Evolutionary conservation across 2,888 invertebrate species (phyloP), one percentile per base, ranked within the genome.

Genomic region (Odiellus spinosus): DNA sequence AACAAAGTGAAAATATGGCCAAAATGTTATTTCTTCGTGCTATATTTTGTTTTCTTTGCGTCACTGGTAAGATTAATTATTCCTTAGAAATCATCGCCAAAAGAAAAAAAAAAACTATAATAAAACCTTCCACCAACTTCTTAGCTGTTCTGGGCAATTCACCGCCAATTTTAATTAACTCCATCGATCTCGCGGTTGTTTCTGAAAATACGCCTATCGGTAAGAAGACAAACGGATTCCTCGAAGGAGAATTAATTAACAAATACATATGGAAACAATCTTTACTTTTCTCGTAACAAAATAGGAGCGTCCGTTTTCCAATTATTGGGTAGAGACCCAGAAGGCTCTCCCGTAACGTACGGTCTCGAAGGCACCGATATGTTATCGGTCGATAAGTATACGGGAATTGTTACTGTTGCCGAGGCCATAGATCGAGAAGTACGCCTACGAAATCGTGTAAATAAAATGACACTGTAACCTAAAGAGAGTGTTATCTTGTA

Each of bases 191-290:
- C 60, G 67, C 78, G 56, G 75, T 81, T 5, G 67, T 90, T 14
- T 75, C 78, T 4, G 88, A 90, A 69, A 78, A 76, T 60, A 82
- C 80, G 8, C 74, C 79, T 2, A 78, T 86, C 4, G 86, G 86
- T 1, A 46, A 46, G 50, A 46, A 15, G 8, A n/a, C 39, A 40
- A 1, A 44, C 36, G 21, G 15, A 33, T 26, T 6, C 26, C 4
- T 6, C 26, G 8, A 26, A 26, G 8, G 8, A 26, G 4, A 26
- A 26, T 39, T 10, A 12, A 39, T 14, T 45, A 11, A 2, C 19
- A 38, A 20, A 8, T 39, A 33, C 34, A 32, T 26, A 4, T 26
- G 5, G 26, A 26, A 26, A 8, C 8, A 26, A 26, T 8, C n/a
- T n/a, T n/a, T 20, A 4, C 36, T 38, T 36, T 34, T 46, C 15